Evolutionary conservation across 2,113 vertebrate species (phyloP), one percentile per base, ranked within the genome.

Genomic region (Gallinago undulata): DNA sequence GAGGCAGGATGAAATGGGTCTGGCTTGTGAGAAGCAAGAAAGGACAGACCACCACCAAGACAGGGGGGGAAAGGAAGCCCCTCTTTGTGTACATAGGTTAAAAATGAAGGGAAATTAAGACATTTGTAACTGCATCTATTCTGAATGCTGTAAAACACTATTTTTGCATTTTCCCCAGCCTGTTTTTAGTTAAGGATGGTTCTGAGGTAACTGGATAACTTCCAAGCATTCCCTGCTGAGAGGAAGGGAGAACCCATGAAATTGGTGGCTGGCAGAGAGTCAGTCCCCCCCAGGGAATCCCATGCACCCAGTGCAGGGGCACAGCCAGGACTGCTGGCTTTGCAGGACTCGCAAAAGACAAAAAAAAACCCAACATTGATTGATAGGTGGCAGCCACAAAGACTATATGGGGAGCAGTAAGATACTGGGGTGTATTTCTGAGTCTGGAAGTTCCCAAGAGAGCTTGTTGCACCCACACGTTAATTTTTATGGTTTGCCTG

Each of bases 41-140:
- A 76, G 48, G 35, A 37, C 39, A 68, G 70, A 87, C 10, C 56
- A 39, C 35, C n/a, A 41, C 23, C 53, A 87, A 39, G 39, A 41
- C 51, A 45, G 0, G 13, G 0, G 7, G n/a, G 39, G 64, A 78
- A 67, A 77, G 51, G n/a, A 89, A 43, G 39, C 37, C 25, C 37
- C 47, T 67, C 11, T 47, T 70, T 63, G 12, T n/a, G 17, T 24
- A 89, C 41, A 45, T 6, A 55, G n/a, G 24, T 57, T 59, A 87
- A 89, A 92, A 94, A 74, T 8, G 3, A 62, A 55, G 56, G 39
- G 2, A 82, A 79, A 68, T 72, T 7, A 41, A 21, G 50, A 62
- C 47, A 74, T 31, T 56, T 70, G 69, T 68, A 83, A 69, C 47
- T 55, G 47, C 23, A 62, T 50, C 84, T 74, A 18, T 93, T 89